Conservation (phyloP, 2,888 invertebrate genomes). For the Calephelis perditalis region DNA sequence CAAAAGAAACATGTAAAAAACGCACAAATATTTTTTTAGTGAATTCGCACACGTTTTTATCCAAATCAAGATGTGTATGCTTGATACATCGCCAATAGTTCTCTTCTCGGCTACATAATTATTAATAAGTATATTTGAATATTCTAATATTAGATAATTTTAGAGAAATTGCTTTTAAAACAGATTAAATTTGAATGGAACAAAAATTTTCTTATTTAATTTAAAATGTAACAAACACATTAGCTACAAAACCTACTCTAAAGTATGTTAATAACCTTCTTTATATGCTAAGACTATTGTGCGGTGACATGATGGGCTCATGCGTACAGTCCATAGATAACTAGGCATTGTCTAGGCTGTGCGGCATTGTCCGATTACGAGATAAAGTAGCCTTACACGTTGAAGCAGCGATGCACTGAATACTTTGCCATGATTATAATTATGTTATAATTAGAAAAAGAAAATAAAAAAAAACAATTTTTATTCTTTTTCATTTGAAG, state of each 20-base stretch:
- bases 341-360: conserved; percentile 5
- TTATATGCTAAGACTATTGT: neutral
- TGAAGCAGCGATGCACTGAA: conserved; percentile 1
- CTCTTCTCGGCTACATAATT: too few species aligned
- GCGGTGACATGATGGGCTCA: neutral
- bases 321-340: neutral
- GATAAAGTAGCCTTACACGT: conserved; percentile 5
- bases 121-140: too few species aligned
- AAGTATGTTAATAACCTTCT: neutral
- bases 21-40: too few species aligned
- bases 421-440: neutral
- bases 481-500: too few species aligned
- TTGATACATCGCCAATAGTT: too few species aligned
- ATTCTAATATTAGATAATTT: too few species aligned
- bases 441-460: neutral
- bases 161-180: neutral
- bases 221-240: neutral
- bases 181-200: neutral
- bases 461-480: too few species aligned
- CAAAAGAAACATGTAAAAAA: too few species aligned
- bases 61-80: too few species aligned
- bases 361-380: conserved; percentile 11
- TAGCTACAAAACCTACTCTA: too few species aligned
- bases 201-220: neutral
- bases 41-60: too few species aligned